Conservation (phyloP, 35 echinoderm and acorn worm species). For the Stichopus chloronotus region DNA sequence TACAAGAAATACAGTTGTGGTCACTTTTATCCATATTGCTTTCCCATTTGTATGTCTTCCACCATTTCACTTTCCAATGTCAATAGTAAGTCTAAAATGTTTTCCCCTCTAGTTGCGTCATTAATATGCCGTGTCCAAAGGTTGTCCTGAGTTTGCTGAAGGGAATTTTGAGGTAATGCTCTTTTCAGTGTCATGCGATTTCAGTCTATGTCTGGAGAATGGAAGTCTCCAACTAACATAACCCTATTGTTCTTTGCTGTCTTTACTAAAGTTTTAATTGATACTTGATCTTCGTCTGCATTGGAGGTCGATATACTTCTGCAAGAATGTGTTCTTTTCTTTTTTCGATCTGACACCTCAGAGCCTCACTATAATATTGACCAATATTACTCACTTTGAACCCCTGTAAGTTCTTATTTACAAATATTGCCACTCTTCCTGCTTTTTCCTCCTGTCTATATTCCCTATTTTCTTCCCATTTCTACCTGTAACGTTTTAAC, state of each 20-base stretch:
- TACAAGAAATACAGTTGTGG: not conserved
- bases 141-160: constrained; percentile 15
- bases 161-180: not conserved
- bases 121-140: constrained; percentile 9
- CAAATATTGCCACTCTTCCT: no score
- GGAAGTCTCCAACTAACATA: not conserved
- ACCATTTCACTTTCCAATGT: not conserved
- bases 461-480: no score
- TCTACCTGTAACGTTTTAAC: no score
- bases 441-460: no score
- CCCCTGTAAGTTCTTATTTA: no score
- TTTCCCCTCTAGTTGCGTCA: constrained; percentile 2
- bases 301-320: not conserved
- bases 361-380: no score
- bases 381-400: no score
- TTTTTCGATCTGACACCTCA: no score
- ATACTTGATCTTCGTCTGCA: not conserved
- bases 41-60: not conserved
- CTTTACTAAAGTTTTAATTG: not conserved
- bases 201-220: not conserved
- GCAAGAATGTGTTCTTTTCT: no score
- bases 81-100: constrained; percentile 5
- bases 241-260: not conserved
- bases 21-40: constrained; percentile 10
- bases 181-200: not conserved